phyloP scores from a whole-genome alignment of 1,140 invertebrate genomes.

The Steinernema feltiae region DNA sequence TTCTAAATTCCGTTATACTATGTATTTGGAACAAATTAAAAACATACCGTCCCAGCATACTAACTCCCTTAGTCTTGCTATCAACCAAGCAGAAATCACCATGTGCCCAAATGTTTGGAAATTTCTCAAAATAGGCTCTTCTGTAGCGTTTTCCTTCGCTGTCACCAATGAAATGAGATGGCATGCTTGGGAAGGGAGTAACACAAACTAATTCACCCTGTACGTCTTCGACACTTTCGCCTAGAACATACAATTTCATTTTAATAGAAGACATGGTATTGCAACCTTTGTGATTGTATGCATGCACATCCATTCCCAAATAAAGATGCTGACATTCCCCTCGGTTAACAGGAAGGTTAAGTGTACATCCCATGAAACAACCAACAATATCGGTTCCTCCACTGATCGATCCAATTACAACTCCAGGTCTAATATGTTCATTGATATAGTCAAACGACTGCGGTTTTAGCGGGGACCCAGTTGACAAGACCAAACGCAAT shows the following conservation, averaged over 20 bases:
- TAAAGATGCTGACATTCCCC: constrained; percentile 64
- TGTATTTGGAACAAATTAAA: background rate
- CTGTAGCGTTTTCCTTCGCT: constrained; percentile 61
- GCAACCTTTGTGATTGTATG: constrained; percentile 60
- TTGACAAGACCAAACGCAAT: constrained; percentile 63
- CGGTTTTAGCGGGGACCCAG: constrained; percentile 64
- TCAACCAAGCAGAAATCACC: constrained; percentile 65
- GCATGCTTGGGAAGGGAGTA: constrained; percentile 66
- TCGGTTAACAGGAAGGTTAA: constrained; percentile 62
- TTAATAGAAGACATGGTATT: background rate
- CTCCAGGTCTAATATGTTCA: constrained; percentile 62
- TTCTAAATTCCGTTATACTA: constrained; percentile 44
- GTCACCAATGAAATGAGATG: constrained; percentile 65
- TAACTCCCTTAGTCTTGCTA: constrained; percentile 62
- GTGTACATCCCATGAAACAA: constrained; percentile 65
- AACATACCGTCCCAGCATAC: constrained; percentile 63
- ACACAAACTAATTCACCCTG: constrained; percentile 64
- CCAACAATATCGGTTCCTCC: constrained; percentile 66
- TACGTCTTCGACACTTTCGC: constrained; percentile 60
- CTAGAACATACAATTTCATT: constrained; percentile 45
- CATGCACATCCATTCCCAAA: constrained; percentile 63
- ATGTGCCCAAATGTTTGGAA: constrained; percentile 63
- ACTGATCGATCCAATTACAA: constrained; percentile 64
- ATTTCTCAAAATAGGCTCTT: constrained; percentile 65
- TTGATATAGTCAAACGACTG: constrained; percentile 65